Evolutionary conservation across 2,888 invertebrate genomes (phyloP).

Genomic region (Dynastes tityus): DNA sequence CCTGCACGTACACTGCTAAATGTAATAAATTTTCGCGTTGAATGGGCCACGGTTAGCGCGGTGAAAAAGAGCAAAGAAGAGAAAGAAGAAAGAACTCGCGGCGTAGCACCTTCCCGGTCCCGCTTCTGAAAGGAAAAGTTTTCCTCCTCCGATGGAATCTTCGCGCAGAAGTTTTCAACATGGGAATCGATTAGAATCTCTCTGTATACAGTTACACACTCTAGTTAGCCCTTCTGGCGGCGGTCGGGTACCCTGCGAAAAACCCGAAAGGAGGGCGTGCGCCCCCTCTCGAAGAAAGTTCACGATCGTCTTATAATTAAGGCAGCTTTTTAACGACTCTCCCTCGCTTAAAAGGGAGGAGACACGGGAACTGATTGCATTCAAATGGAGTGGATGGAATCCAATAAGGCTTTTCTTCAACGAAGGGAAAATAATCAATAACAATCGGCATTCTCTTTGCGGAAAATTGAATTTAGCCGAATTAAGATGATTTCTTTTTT

Average conservation of each 20-base stretch:
- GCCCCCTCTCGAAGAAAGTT: slow-evolving; percentile 17
- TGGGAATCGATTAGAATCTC: slow-evolving; percentile 28
- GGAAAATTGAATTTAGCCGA: slow-evolving; percentile 14
- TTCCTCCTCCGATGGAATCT: slow-evolving; percentile 16
- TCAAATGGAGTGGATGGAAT: slow-evolving; percentile 35
- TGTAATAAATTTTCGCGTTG: slow-evolving; percentile 47
- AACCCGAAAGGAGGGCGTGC: not conserved
- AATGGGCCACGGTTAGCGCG: slow-evolving; percentile 36
- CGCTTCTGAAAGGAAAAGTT: slow-evolving; percentile 35
- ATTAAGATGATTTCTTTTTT: not conserved
- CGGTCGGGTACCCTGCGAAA: not conserved
- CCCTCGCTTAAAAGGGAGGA: slow-evolving; percentile 10
- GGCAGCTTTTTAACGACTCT: slow-evolving; percentile 22
- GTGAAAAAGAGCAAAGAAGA: slow-evolving; percentile 7
- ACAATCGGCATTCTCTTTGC: not conserved
- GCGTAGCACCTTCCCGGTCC: slow-evolving; percentile 22
- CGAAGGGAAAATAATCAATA: slow-evolving; percentile 15
- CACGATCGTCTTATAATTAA: slow-evolving; percentile 34
- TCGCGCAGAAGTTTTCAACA: slow-evolving; percentile 20
- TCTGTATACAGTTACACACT: slow-evolving; percentile 5
- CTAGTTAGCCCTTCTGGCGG: slow-evolving; percentile 18
- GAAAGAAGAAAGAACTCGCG: slow-evolving; percentile 25
- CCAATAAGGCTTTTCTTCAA: slow-evolving; percentile 5
- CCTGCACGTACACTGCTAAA: slow-evolving; percentile 47
- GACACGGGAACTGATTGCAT: slow-evolving; percentile 25